Evolutionary conservation across 2,797 vertebrate genomes (phyloP).

Genomic region (Lithobates pipiens): DNA sequence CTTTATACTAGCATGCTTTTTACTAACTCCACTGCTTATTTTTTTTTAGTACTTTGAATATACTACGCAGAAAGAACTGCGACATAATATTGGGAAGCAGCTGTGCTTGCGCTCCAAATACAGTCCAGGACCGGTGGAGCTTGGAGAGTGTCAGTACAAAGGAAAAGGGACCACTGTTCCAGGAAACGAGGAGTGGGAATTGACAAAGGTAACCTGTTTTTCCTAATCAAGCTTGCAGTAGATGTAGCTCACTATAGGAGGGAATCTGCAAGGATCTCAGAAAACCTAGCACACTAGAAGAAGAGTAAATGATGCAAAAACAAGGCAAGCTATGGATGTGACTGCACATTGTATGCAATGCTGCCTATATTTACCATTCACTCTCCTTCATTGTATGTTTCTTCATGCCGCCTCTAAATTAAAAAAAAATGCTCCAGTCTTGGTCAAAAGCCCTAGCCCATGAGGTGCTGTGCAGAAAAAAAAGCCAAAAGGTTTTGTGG

Average conservation of each 20-base stretch:
- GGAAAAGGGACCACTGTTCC: conserved; percentile 81
- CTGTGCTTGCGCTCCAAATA: conserved; percentile 84
- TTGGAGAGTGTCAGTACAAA: conserved; percentile 81
- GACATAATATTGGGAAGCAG: conserved; percentile 92
- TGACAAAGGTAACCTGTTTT: conserved; percentile 81
- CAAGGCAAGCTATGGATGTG: not conserved
- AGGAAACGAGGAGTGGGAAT: conserved; percentile 85
- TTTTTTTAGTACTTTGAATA: conserved; percentile 91
- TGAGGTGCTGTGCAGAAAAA: no score
- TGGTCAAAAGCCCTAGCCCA: no score
- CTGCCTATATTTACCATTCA: no score
- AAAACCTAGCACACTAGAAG: not conserved
- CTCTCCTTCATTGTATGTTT: no score
- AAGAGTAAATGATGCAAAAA: not conserved
- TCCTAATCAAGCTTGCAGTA: not conserved
- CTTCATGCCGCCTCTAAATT: no score
- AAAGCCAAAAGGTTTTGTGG: no score
- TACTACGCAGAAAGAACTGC: conserved; percentile 85
- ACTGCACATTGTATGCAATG: not conserved
- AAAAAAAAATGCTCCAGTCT: no score
- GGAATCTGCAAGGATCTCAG: not conserved
- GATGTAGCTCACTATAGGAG: not conserved
- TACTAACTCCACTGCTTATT: not conserved
- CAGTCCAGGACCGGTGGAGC: conserved; percentile 63
- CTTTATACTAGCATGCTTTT: no score